A percentile compares a stretch with the other conserved stretches of the same genome.
Conservation (phyloP, 2,113 vertebrate genomes). For the Hassar affinis region DNA sequence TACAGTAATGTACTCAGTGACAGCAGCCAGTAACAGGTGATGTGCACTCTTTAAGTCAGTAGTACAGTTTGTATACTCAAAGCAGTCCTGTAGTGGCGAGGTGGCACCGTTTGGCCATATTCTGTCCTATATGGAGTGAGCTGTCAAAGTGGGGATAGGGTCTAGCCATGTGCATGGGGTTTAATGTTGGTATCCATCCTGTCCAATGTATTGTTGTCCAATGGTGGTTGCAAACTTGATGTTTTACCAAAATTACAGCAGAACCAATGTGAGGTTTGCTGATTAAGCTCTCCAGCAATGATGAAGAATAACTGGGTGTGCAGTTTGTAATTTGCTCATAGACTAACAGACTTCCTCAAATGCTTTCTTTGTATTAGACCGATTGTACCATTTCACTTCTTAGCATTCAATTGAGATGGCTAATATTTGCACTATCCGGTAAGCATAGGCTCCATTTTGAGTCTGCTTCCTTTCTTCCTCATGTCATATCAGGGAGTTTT, state of each 20-base stretch:
- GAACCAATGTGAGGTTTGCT: not conserved
- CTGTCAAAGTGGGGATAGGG: not conserved
- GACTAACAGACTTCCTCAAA: not conserved
- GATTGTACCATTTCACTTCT: not conserved
- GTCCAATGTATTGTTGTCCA: not conserved
- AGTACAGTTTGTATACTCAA: not conserved
- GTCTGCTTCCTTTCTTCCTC: not conserved
- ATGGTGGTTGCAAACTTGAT: not conserved
- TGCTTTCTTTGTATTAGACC: not conserved
- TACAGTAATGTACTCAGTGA: not conserved
- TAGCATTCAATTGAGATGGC: not conserved
- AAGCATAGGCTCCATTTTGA: too few species aligned
- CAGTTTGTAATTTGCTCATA: too few species aligned
- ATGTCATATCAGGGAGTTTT: not conserved
- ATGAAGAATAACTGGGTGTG: not conserved
- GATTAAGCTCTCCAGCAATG: not conserved
- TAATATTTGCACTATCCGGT: too few species aligned
- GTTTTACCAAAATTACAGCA: not conserved
- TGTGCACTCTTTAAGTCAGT: not conserved
- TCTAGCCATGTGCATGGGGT: too few species aligned
- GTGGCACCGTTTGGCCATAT: not conserved
- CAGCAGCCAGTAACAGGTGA: not conserved
- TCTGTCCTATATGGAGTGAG: not conserved
- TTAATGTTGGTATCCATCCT: not conserved
- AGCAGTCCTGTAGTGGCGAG: not conserved